Evolutionary conservation across 2,113 vertebrate genomes (phyloP).

Genomic region (Leuciscus idus): DNA sequence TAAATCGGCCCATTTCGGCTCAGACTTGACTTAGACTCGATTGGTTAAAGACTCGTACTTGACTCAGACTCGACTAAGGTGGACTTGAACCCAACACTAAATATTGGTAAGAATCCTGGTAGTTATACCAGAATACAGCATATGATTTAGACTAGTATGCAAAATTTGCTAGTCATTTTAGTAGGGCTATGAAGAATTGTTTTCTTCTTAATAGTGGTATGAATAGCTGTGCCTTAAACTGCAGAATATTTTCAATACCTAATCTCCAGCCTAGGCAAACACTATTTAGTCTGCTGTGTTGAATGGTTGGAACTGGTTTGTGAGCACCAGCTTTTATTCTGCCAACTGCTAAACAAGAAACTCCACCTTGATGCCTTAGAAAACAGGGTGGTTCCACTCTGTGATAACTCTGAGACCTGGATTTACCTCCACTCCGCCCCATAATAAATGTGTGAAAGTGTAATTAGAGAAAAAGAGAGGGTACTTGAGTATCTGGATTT

Average conservation of each 20-base stretch:
- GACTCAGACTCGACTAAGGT: too few relatives aligned
- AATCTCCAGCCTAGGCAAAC: background rate
- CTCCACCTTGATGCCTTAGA: background rate
- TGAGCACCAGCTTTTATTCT: conserved; percentile 12
- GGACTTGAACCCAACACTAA: too few relatives aligned
- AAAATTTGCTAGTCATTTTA: background rate
- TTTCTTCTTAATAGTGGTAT: background rate
- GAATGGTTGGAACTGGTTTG: conserved; percentile 33
- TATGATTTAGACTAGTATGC: background rate
- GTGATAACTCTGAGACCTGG: background rate
- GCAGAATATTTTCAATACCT: conserved; percentile 13
- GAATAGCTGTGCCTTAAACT: background rate
- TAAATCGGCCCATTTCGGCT: too few relatives aligned
- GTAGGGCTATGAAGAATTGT: too few relatives aligned
- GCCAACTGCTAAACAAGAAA: background rate
- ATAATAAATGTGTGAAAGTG: conserved; percentile 24
- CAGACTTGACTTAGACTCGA: too few relatives aligned
- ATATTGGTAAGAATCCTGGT: too few relatives aligned
- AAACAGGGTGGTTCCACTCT: conserved; percentile 40
- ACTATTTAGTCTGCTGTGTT: background rate
- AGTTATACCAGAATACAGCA: background rate
- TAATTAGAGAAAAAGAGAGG: conserved; percentile 18
- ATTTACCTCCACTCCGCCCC: background rate
- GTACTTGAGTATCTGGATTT: background rate
- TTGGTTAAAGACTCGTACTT: too few relatives aligned